Base-by-base conservation (phyloP, 2,113 vertebrate species). In the Tragelaphus buxtoni region DNA sequence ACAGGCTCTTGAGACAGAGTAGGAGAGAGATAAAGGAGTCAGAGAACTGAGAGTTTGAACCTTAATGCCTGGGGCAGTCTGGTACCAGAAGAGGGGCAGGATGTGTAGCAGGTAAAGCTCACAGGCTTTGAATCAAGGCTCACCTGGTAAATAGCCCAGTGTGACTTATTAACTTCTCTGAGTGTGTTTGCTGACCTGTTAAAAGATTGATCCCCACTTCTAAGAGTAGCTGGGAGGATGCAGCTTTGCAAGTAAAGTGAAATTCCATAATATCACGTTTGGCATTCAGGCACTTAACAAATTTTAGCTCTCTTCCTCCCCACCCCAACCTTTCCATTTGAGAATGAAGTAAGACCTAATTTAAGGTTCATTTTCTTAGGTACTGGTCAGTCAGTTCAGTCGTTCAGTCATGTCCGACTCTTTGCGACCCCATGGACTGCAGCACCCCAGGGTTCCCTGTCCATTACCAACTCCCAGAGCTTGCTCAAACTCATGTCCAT, bases 31-130 rank as follows among this genome's bases (percentile, higher is more conserved):
- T 6, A 24, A 47, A 74, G 61, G 45, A 51, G 58, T 58, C 32
- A 69, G 61, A 95, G 60, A 86, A 16, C 84, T 94, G 39, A 69
- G 56, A 45, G 35, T 90, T 74, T 30, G 58, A 55, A 72, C 49
- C 72, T 91, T 65, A 47, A 35, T 60, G 30, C 47, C 28, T 6
- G 47, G n/a, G 17, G 26, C 26, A 39, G 35, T 76, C n/a, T 76
- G 49, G 61, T 42, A 24, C 12, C 72, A 90, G 89, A 87, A 28
- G 56, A 39, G 60, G 1, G 30, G 13, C 65, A 79, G 32, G 51
- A 7, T 83, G n/a, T 74, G 5, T 45, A 39, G 39, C 45, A 10
- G 51, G 28, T 51, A 56, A 53, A 53, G 39, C 9, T 61, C 42
- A 63, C 17, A 76, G 91, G n/a, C 69, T 84, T 89, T 58, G 47